Percentiles rank a stretch among this genome's conserved stretches.
phyloP scores from a whole-genome alignment of 1,140 invertebrate species.

The Potamilus streckersoni region DNA sequence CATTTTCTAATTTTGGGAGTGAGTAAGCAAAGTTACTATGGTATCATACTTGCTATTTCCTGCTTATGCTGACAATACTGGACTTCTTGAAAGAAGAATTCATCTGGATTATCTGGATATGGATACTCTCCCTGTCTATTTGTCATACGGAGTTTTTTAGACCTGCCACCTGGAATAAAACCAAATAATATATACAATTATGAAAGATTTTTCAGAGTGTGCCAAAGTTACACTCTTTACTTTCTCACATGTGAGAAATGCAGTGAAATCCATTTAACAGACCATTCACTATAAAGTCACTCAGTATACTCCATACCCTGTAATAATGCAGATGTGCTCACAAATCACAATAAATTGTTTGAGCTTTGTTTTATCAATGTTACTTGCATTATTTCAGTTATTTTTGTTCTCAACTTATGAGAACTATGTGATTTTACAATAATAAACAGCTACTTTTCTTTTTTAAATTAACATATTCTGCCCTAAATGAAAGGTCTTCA shows the following conservation, averaged over 20 bases:
- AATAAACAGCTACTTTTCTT: too few relatives aligned
- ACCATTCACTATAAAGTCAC: too few relatives aligned
- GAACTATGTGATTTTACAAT: too few relatives aligned
- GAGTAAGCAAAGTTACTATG: not conserved
- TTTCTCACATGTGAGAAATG: not conserved
- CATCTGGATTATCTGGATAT: conserved; percentile 63
- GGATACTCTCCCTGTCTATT: conserved; percentile 7
- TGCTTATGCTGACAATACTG: conserved; percentile 70
- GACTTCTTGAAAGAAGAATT: conserved; percentile 67
- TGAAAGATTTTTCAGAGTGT: not conserved
- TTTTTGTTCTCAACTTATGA: too few relatives aligned
- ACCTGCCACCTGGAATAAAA: conserved; percentile 13
- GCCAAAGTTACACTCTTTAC: not conserved
- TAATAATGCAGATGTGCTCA: too few relatives aligned
- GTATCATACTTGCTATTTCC: conserved; percentile 64
- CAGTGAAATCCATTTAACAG: not conserved
- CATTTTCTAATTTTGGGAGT: not conserved
- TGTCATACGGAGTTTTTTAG: conserved; percentile 28
- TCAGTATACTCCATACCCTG: too few relatives aligned
- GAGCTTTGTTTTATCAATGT: too few relatives aligned
- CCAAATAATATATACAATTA: not conserved
- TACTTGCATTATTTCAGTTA: too few relatives aligned
- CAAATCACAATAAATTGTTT: too few relatives aligned
- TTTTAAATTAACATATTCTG: too few relatives aligned
- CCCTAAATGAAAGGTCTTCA: too few relatives aligned